Evolutionary conservation across 1,140 invertebrate genomes (phyloP), one percentile per base, ranked within the genome.

Genomic region (Trissolcus basalis): DNA sequence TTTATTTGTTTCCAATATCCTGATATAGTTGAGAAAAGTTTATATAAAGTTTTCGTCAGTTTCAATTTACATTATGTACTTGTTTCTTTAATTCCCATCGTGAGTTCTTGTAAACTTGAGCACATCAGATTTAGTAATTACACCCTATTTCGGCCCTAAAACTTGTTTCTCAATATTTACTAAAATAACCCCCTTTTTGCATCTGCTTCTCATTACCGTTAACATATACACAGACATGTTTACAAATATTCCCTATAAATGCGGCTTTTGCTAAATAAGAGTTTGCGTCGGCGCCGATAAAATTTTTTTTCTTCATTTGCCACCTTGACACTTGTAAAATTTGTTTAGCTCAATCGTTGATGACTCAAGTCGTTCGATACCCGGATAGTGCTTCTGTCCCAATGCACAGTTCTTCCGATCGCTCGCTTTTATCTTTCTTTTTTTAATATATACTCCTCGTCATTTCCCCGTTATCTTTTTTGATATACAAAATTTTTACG

Each of bases 41-140:
- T 77, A 60, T 80, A 74, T 64, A 75, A 65, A 61, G 68, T 56
- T 65, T 69, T 53, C 43, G 16, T 14, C 68, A 33, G 14, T 69
- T 68, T 48, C 65, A 44, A 11, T 33, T 72, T 12, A 47, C 58
- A 64, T 39, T 60, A 69, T 70, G 48, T 51, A 65, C 65, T 56
- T 53, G 63, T 64, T 71, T 36, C 19, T 13, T 36, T 68, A 68
- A 54, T 67, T 73, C 69, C 53, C 64, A 58, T 77, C 54, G 32
- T 81, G 77, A 78, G 72, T 54, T 69, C 54, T 73, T 69, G 77
- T 80, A 70, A 79, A 79, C 77, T 83, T 81, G 79, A 81, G 79
- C 81, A 80, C 63, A 80, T 80, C 72, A 77, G 78, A 76, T 79
- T 77, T 60, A 74, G 67, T 79, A 81, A 77, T 78, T 78, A 77